These are phyloP conservation scores for Hydrotaea cyrtoneurina DNA, from an alignment of 2,888 invertebrate species.

Conservation along the genomic window DNA sequence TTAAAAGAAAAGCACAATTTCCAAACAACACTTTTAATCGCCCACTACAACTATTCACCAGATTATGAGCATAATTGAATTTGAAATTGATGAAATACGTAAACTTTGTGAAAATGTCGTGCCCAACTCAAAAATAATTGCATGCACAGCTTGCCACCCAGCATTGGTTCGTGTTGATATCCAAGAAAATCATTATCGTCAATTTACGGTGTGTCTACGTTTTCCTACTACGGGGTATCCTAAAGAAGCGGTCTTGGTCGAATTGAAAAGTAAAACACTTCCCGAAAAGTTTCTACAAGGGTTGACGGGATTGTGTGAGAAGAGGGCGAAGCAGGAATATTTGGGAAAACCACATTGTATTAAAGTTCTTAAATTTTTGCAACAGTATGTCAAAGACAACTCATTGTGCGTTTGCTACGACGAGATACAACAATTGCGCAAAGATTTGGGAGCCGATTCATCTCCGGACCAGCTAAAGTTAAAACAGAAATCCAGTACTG, in stretches of 20 bases:
- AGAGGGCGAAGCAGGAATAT: constrained; percentile 82
- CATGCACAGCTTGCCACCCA: constrained; percentile 84
- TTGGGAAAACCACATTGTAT: constrained; percentile 84
- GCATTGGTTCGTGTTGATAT: constrained; percentile 86
- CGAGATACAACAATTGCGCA: constrained; percentile 85
- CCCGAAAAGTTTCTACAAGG: constrained; percentile 84
- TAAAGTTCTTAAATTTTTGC: constrained; percentile 83
- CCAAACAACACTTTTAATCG: not conserved
- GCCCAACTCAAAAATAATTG: constrained; percentile 84
- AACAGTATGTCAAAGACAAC: constrained; percentile 85
- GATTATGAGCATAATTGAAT: constrained; percentile 85
- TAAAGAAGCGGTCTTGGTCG: constrained; percentile 83
- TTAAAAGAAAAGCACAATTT: too few relatives aligned
- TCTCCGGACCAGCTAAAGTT: constrained; percentile 84
- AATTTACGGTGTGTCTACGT: constrained; percentile 85
- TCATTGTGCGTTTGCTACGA: constrained; percentile 87
- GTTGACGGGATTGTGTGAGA: constrained; percentile 84
- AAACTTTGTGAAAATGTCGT: constrained; percentile 84
- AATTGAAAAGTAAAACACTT: constrained; percentile 87
- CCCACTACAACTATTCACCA: constrained; percentile 21
- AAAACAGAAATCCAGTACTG: constrained; percentile 85
- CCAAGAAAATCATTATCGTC: constrained; percentile 83
- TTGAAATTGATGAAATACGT: constrained; percentile 85
- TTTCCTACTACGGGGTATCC: constrained; percentile 86
- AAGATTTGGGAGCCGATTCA: constrained; percentile 79